phyloP scores from a whole-genome alignment of 1,140 invertebrate genomes.

The Cephus cinctus region DNA sequence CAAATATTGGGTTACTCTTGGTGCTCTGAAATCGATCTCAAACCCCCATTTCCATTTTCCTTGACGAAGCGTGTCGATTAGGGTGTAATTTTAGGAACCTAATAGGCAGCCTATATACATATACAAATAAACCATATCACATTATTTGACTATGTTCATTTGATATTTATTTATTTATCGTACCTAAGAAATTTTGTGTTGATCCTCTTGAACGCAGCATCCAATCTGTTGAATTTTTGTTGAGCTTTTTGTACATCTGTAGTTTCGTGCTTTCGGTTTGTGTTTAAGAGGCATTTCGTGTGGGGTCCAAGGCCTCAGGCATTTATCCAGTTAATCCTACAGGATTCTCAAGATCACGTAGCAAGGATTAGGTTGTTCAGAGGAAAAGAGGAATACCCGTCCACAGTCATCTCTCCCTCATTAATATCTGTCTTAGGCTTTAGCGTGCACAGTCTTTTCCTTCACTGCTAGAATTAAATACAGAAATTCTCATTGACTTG shows the following conservation, averaged over 20 bases:
- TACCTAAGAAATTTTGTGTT: too few relatives aligned
- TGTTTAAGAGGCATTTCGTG: slow-evolving; percentile 1
- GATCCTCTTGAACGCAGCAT: too few relatives aligned
- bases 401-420: slow-evolving; percentile 1
- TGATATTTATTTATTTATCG: too few relatives aligned
- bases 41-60: neutral
- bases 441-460: neutral
- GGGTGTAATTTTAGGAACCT: neutral
- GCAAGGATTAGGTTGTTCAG: slow-evolving; percentile 9
- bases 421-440: slow-evolving; percentile 1
- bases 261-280: too few relatives aligned
- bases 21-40: neutral
- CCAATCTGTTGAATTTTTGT: too few relatives aligned
- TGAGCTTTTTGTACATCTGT: too few relatives aligned
- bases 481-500: neutral
- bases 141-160: neutral
- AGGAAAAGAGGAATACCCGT: slow-evolving; percentile 1
- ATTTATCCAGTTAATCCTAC: slow-evolving; percentile 15
- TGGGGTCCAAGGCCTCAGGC: slow-evolving; percentile 3
- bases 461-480: neutral
- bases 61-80: neutral
- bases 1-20: neutral
- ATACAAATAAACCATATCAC: neutral
- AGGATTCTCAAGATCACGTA: slow-evolving; percentile 14
- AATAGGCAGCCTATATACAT: neutral